Evolutionary conservation across 2,797 vertebrate species (phyloP), one percentile per base, ranked within the genome.

Genomic region (Staurois parvus): DNA sequence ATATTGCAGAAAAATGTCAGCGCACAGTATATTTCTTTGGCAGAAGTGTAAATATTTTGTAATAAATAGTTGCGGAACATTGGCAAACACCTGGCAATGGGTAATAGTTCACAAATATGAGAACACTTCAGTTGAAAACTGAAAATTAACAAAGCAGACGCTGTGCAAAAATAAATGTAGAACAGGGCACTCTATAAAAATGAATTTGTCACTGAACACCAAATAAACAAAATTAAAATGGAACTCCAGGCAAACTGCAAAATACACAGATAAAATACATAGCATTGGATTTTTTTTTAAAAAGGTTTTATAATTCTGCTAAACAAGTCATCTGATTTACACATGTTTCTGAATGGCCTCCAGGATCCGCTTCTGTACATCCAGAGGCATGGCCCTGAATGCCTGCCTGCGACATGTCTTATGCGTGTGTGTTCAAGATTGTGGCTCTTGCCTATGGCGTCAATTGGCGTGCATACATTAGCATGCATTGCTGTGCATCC

Each of bases 41-140:
- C 77, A 79, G 76, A 48, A 28, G 17, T 9, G 21, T 67, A 68
- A n/a, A 66, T n/a, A 80, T 80, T 56, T 52, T 52, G 78, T 52
- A n/a, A 52, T 80, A 34, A 80, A 42, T 24, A 56, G 26, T 68
- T 13, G 76, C 28, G 30, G 17, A 37, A 21, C n/a, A 30, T 79
- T 79, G 62, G 62, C 62, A 24, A 40, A 26, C 19, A 30, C 37
- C 59, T 28, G 66, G 34, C 37, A 19, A 45, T 68, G 34, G 19
- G 45, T 48, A 79, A 68, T 4, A 37, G 42, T 24, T 68, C 76
- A 32, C 76, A 26, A 30, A 67, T 48, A 67, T 68, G 40, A 48
- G 24, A 79, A 79, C 24, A 26, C 45, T 48, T 68, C 0, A 8
- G 30, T 7, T 45, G 10, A 37, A 70, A 52, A 80, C 13, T 5